Evolutionary conservation across 2,113 vertebrate genomes (phyloP).

Genomic region (Garra rufa): DNA sequence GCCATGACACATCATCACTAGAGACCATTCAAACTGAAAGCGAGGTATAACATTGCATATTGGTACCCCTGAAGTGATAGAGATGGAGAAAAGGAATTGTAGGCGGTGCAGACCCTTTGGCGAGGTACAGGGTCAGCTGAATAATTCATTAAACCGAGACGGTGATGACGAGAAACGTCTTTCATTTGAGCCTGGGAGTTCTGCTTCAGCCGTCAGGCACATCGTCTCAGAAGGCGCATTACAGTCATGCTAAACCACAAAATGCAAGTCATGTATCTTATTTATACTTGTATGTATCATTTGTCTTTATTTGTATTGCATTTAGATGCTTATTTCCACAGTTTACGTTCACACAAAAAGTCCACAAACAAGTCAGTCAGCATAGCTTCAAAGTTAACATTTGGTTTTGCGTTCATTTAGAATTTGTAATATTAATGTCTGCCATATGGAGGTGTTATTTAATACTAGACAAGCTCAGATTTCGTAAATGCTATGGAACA

Average conservation of each 20-base stretch:
- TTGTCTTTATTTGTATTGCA: not conserved
- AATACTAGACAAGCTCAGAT: not conserved
- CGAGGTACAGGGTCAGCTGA: conserved; percentile 43
- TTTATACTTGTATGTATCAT: not conserved
- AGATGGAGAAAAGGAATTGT: conserved; percentile 10
- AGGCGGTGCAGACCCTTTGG: conserved; percentile 4
- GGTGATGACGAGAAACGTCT: conserved; percentile 52
- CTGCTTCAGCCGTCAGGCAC: conserved; percentile 9
- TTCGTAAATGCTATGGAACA: not conserved
- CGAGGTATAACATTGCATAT: conserved; percentile 18
- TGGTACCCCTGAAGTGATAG: not conserved
- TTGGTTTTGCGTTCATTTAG: not conserved
- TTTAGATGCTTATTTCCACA: not conserved
- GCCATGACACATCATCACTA: conserved; percentile 11
- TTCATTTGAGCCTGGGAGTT: conserved; percentile 43
- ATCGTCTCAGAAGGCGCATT: not conserved
- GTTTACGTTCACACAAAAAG: not conserved
- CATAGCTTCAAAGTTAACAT: not conserved
- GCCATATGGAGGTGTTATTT: not conserved
- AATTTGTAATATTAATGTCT: not conserved
- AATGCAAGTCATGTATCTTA: not conserved
- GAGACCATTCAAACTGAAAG: not conserved
- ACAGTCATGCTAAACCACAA: not conserved
- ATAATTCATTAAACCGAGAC: conserved; percentile 61
- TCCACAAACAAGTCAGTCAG: not conserved